Percentiles rank a stretch among this genome's conserved stretches.
These are phyloP conservation scores for Pseudomyrmex dendroicus DNA, from an alignment of 1,140 invertebrate species.

Conservation along the genomic window DNA sequence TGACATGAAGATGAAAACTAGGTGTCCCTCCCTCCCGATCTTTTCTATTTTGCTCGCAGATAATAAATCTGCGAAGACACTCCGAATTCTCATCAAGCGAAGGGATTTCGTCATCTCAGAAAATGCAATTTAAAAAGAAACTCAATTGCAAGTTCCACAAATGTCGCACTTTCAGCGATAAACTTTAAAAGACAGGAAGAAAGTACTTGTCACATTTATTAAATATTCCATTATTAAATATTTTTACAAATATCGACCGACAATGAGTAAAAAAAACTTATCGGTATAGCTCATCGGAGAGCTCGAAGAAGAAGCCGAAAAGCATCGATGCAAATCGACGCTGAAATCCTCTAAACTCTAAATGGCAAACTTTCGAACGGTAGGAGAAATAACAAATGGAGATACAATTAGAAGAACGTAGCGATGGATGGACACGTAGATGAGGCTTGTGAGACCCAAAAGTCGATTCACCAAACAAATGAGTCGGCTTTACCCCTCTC, in stretches of 20 bases:
- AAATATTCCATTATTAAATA: neutral
- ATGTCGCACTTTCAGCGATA: no score
- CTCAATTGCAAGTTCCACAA: neutral
- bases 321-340: neutral
- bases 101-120: neutral
- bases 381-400: constrained; percentile 64
- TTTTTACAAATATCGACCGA: neutral
- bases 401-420: constrained; percentile 38
- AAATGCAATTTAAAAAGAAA: neutral
- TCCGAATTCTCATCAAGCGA: neutral
- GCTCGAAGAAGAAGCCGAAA: neutral
- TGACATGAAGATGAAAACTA: neutral
- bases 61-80: neutral
- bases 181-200: no score
- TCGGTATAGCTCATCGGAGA: neutral
- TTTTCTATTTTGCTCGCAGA: neutral
- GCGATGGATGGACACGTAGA: constrained; percentile 43
- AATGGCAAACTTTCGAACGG: neutral
- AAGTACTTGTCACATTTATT: no score
- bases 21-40: neutral
- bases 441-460: constrained; percentile 59
- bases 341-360: neutral
- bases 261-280: neutral
- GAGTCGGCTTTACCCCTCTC: constrained; percentile 72
- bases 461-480: constrained; percentile 79